Evolutionary conservation across 2,797 vertebrate species (phyloP).

Genomic region (Enteromius anoplus): DNA sequence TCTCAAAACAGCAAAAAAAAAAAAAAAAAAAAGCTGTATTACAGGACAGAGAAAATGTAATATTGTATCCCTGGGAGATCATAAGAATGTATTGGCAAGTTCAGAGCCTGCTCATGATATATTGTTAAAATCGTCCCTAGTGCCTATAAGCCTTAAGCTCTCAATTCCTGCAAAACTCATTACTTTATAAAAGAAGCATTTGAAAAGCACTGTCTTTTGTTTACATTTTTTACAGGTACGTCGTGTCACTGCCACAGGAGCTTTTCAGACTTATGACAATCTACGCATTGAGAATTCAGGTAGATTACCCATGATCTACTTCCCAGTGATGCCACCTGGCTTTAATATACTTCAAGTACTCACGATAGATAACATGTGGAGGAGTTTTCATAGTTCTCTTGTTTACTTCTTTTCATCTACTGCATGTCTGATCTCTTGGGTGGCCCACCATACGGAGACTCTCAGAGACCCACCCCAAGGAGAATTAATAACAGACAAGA

Average conservation of each 20-base stretch:
- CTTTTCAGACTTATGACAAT: constrained; percentile 16
- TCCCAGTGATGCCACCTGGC: constrained; percentile 29
- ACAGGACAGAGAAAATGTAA: constrained; percentile 42
- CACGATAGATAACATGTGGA: constrained; percentile 57
- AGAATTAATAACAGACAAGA: constrained; percentile 71
- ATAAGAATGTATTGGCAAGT: constrained; percentile 33
- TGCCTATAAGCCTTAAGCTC: constrained; percentile 27
- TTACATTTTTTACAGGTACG: constrained; percentile 37
- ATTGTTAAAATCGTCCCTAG: constrained; percentile 43
- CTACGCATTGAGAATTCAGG: constrained; percentile 2
- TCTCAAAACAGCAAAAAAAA: constrained; percentile 19
- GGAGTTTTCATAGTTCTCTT: constrained; percentile 65
- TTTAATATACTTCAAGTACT: constrained; percentile 33
- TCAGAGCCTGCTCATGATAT: constrained; percentile 36
- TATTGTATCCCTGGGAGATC: constrained; percentile 43
- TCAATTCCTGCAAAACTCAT: constrained; percentile 35
- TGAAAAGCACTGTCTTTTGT: constrained; percentile 26
- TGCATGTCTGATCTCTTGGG: constrained; percentile 67
- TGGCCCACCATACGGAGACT: constrained; percentile 64
- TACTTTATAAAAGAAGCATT: constrained; percentile 42
- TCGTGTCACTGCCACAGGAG: constrained; percentile 12
- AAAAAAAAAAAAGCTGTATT: constrained; percentile 11
- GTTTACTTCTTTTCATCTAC: constrained; percentile 65
- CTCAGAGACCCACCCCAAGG: constrained; percentile 60
- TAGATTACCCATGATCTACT: constrained; percentile 26